Base-by-base conservation (phyloP, 2,888 invertebrate species). In the Chrysodeixis includens region DNA sequence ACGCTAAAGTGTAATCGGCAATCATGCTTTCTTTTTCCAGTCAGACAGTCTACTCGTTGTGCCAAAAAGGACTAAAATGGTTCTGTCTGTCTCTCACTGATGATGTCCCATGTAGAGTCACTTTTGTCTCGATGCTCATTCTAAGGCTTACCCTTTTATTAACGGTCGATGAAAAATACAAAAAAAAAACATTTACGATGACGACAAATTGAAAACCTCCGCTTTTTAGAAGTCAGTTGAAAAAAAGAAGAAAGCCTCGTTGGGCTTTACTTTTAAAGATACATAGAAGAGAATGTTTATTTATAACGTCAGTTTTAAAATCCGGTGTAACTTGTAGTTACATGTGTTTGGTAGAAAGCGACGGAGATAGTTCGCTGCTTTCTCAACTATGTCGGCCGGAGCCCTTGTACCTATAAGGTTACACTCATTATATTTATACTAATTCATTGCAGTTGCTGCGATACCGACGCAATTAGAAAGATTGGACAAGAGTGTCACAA, bases 291-390 rank as follows among this genome's bases (percentile, higher is more conserved):
- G 59, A 54, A 56, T 62, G 51, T 62, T 67, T 9, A 30, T 56
- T 20, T 12, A 62, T 26, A 54, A 53, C 35, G 59, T 57, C 20
- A 32, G 52, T 64, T 59, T 66, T 62, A 9, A 78, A 75, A 78
- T 78, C 81, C 78, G 78, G 81, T 78, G 59, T 78, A 56, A 75
- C 81, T 72, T 70, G 80, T 75, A 35, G 35, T 35, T 14, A 66
- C 58, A n/a, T 62, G 68, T 69, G 74, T 74, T 71, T 68, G 65
- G 65, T 80, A 79, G 79, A 79, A 79, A 79, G 79, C 69, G 63
- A 72, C 66, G 69, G 30, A 60, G 67, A 66, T 73, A 67, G 65
- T 70, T 70, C 64, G 65, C 57, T 60, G 78, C 79, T 79, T 79
- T 79, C 79, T 75, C 78, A 56, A 20, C 46, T 14, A 67, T 62